phyloP scores from a whole-genome alignment of 2,888 invertebrate genomes.

The Netelia fuscicornis region DNA sequence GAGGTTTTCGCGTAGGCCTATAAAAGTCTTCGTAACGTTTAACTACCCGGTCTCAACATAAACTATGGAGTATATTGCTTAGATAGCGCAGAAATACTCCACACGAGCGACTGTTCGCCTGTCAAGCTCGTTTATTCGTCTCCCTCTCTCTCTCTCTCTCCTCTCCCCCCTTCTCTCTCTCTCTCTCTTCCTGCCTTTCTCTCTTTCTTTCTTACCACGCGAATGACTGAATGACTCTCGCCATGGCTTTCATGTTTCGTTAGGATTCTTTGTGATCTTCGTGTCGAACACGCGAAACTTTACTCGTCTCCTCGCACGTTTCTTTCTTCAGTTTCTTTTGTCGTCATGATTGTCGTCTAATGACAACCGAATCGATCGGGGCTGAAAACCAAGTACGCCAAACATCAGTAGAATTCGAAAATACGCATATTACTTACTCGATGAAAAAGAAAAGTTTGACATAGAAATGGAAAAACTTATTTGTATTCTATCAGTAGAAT shows the following conservation, averaged over 20 bases:
- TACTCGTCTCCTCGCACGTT: background rate
- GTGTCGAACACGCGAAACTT: slow-evolving; percentile 36
- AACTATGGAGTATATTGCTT: slow-evolving; percentile 81
- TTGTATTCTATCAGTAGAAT: background rate
- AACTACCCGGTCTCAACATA: slow-evolving; percentile 80
- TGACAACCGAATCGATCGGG: background rate
- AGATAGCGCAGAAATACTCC: slow-evolving; percentile 79
- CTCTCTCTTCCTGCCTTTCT: slow-evolving; percentile 15
- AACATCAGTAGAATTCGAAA: background rate
- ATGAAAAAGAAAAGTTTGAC: background rate
- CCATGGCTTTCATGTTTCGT: slow-evolving; percentile 42
- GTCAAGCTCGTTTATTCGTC: slow-evolving; percentile 74
- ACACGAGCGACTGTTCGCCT: slow-evolving; percentile 68
- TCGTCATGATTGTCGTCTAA: background rate
- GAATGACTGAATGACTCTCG: slow-evolving; percentile 62
- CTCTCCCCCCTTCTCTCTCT: slow-evolving; percentile 24
- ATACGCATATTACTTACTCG: background rate
- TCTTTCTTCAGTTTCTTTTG: background rate
- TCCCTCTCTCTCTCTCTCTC: background rate
- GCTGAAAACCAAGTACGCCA: background rate
- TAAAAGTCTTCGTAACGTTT: slow-evolving; percentile 81
- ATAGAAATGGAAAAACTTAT: background rate
- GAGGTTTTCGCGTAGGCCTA: slow-evolving; percentile 77
- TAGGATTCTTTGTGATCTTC: background rate
- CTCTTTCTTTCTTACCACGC: slow-evolving; percentile 34